Percentiles rank a stretch among this genome's conserved stretches.
phyloP scores from a whole-genome alignment of 2,888 invertebrate genomes.

The Apamea epomidion region DNA sequence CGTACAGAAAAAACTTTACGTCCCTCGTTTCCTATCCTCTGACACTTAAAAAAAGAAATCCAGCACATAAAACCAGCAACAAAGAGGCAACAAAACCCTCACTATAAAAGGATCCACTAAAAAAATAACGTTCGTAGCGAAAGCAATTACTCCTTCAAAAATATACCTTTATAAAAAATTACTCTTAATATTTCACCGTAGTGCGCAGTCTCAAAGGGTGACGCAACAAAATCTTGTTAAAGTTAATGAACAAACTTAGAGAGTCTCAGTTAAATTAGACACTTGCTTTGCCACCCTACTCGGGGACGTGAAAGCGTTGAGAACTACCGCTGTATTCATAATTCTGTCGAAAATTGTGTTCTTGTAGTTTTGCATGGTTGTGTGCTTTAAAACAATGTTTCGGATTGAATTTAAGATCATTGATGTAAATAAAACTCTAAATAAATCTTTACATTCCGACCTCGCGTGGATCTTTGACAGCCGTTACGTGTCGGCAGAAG shows the following conservation, averaged over 20 bases:
- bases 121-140: constrained; percentile 32
- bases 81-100: constrained; percentile 37
- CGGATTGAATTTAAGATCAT: not conserved
- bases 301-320: constrained; percentile 30
- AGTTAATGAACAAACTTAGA: constrained; percentile 88
- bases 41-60: constrained; percentile 20
- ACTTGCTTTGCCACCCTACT: constrained; percentile 74
- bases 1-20: not conserved
- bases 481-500: too few relatives aligned
- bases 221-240: constrained; percentile 85
- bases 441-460: too few relatives aligned
- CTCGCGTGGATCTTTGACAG: too few relatives aligned
- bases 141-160: constrained; percentile 63
- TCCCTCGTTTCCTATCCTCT: not conserved
- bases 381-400: not conserved
- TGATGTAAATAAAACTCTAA: not conserved
- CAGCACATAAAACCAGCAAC: constrained; percentile 29
- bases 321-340: constrained; percentile 64
- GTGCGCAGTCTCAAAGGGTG: constrained; percentile 81
- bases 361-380: constrained; percentile 42
- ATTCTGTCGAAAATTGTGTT: constrained; percentile 63
- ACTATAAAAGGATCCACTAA: constrained; percentile 34
- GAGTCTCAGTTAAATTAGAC: constrained; percentile 82
- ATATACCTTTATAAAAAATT: constrained; percentile 59
- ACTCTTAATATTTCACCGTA: constrained; percentile 79